Evolutionary conservation across 2,888 invertebrate genomes (phyloP).

Genomic region (Polymixis lichenea): DNA sequence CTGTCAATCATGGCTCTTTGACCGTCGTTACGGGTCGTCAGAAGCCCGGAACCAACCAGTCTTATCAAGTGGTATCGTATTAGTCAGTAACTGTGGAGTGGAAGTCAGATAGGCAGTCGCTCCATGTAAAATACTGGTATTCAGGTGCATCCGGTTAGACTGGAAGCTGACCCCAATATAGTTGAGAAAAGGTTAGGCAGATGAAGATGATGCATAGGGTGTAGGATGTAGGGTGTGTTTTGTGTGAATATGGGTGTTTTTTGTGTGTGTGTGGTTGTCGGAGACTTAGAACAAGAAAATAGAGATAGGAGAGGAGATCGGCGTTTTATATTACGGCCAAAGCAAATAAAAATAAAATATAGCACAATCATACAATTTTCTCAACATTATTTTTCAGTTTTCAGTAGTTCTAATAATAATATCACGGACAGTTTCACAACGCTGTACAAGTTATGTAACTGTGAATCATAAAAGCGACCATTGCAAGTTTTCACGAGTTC

Average conservation of each 20-base stretch:
- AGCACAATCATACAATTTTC: not conserved
- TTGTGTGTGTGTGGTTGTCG: not conserved
- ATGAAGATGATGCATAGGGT: not conserved
- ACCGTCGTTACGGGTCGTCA: too few relatives aligned
- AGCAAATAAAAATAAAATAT: not conserved
- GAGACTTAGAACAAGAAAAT: not conserved
- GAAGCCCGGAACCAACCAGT: too few relatives aligned
- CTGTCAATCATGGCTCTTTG: too few relatives aligned
- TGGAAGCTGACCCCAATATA: too few relatives aligned
- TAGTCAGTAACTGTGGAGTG: too few relatives aligned
- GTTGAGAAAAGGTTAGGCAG: too few relatives aligned
- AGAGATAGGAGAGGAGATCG: not conserved
- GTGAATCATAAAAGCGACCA: conserved; percentile 31
- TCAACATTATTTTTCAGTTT: conserved; percentile 4
- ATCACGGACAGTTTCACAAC: conserved; percentile 23
- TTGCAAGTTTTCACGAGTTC: conserved; percentile 34
- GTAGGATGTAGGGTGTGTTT: not conserved
- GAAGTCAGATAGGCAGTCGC: too few relatives aligned
- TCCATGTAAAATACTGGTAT: too few relatives aligned
- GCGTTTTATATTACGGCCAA: not conserved
- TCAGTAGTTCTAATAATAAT: conserved; percentile 8
- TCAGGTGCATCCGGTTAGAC: too few relatives aligned
- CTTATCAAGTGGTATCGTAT: too few relatives aligned
- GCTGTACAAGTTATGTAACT: conserved; percentile 14
- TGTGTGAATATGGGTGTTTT: not conserved